These are phyloP conservation scores for Onchidella celtica DNA, from an alignment of 2,888 invertebrate genomes.

Conservation along the genomic window DNA sequence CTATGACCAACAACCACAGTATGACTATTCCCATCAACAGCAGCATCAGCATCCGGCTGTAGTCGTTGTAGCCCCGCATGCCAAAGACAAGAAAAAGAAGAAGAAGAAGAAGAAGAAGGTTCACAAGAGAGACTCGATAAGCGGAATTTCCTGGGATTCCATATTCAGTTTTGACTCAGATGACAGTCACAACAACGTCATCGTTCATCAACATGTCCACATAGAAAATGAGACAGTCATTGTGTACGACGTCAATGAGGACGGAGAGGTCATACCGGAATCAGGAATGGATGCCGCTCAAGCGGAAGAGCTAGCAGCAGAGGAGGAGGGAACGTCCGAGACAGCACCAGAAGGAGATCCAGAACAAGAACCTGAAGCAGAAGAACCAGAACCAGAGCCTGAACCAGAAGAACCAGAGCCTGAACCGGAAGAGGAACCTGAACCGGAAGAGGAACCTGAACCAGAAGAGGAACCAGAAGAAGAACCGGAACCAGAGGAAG, in stretches of 20 bases:
- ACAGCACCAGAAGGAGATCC: background rate
- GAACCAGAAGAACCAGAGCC: too few species aligned
- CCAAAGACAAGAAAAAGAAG: slow-evolving; percentile 15
- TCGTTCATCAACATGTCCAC: background rate
- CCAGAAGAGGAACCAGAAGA: too few species aligned
- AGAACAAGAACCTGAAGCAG: background rate
- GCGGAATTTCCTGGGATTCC: slow-evolving; percentile 20
- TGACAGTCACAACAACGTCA: background rate
- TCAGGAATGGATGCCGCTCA: background rate
- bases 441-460: too few species aligned
- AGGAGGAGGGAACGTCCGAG: background rate
- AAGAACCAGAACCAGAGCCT: slow-evolving; percentile 12
- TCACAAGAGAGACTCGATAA: background rate
- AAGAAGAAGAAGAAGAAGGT: slow-evolving; percentile 24
- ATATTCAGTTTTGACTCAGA: background rate
- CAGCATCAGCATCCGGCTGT: too few species aligned
- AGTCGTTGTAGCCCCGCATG: background rate
- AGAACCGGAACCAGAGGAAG: too few species aligned
- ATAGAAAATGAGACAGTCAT: slow-evolving; percentile 2
- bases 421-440: too few species aligned
- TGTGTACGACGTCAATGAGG: background rate
- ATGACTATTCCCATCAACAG: background rate
- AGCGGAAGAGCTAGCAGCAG: background rate
- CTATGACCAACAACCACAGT: background rate
- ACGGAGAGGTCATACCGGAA: background rate